These are phyloP conservation scores for Stegodyphus mimosarum DNA, from an alignment of 1,140 invertebrate species.

Conservation along the genomic window DNA sequence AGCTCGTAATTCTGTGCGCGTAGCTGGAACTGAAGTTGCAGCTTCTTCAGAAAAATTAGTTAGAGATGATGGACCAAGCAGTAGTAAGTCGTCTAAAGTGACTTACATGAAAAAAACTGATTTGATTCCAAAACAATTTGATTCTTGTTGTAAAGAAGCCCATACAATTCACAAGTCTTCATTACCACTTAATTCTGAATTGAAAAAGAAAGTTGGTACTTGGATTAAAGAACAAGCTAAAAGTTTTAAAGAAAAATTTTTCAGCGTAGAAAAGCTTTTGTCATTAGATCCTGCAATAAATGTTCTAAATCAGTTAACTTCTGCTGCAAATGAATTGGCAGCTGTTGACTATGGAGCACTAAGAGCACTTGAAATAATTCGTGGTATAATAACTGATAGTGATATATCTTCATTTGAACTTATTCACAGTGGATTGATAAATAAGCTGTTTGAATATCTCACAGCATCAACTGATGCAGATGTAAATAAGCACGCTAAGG, in stretches of 20 bases:
- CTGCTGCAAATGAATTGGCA: slow-evolving; percentile 79
- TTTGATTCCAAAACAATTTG: no score
- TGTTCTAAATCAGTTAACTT: slow-evolving; percentile 80
- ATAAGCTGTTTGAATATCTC: slow-evolving; percentile 84
- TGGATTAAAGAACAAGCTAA: slow-evolving; percentile 92
- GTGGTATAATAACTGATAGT: slow-evolving; percentile 88
- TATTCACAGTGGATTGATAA: slow-evolving; percentile 93
- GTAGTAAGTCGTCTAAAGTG: no score
- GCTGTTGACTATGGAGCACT: slow-evolving; percentile 74
- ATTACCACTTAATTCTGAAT: neutral
- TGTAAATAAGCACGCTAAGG: neutral
- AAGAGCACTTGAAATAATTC: slow-evolving; percentile 82
- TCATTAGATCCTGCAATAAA: slow-evolving; percentile 76
- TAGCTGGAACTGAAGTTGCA: no score
- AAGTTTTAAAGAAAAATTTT: slow-evolving; percentile 75
- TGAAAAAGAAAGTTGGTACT: slow-evolving; percentile 79
- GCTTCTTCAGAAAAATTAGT: no score
- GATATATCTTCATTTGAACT: slow-evolving; percentile 98
- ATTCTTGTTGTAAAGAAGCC: neutral
- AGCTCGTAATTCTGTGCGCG: neutral
- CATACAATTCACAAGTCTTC: neutral
- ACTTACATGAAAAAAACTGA: no score
- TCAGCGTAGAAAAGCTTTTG: slow-evolving; percentile 67
- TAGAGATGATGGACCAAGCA: no score
- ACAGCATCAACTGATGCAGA: slow-evolving; percentile 22